Evolutionary conservation across 2,888 invertebrate species (phyloP).

Genomic region (Rhimphoctona megacephalus): DNA sequence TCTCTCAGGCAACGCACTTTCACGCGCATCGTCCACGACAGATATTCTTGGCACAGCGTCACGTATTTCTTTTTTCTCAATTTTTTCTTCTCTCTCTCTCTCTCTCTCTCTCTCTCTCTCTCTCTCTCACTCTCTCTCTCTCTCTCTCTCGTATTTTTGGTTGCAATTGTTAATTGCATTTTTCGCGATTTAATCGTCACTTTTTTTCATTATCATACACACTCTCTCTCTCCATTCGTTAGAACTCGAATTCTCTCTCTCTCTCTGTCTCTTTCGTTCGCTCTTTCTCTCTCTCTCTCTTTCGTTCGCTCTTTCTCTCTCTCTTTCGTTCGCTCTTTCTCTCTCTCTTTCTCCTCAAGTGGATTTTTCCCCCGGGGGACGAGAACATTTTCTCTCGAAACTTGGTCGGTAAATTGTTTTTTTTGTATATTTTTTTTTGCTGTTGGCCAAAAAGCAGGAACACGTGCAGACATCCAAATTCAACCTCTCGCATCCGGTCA

Average conservation of each 20-base stretch:
- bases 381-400: slow-evolving; percentile 45
- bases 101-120: slow-evolving; percentile 40
- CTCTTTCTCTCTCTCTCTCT: not conserved
- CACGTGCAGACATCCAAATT: slow-evolving; percentile 80
- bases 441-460: slow-evolving; percentile 74
- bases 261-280: slow-evolving; percentile 28
- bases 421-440: slow-evolving; percentile 55
- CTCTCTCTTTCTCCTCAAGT: slow-evolving; percentile 2
- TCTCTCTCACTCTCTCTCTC: slow-evolving; percentile 37
- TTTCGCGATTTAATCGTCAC: slow-evolving; percentile 6
- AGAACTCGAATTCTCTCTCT: slow-evolving; percentile 60
- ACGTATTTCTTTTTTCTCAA: slow-evolving; percentile 51
- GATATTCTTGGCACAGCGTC: slow-evolving; percentile 66
- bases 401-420: slow-evolving; percentile 50
- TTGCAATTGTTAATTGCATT: slow-evolving; percentile 51
- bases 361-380: slow-evolving; percentile 34
- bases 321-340: slow-evolving; percentile 5
- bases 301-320: too few relatives aligned
- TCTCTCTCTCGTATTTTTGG: slow-evolving; percentile 40
- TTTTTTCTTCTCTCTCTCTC: slow-evolving; percentile 52
- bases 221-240: slow-evolving; percentile 51
- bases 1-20: slow-evolving; percentile 57
- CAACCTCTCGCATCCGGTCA: slow-evolving; percentile 65
- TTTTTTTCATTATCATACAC: slow-evolving; percentile 38
- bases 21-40: slow-evolving; percentile 64